Base-by-base conservation (phyloP, 2,888 invertebrate genomes). In the Pomacea canaliculata region DNA sequence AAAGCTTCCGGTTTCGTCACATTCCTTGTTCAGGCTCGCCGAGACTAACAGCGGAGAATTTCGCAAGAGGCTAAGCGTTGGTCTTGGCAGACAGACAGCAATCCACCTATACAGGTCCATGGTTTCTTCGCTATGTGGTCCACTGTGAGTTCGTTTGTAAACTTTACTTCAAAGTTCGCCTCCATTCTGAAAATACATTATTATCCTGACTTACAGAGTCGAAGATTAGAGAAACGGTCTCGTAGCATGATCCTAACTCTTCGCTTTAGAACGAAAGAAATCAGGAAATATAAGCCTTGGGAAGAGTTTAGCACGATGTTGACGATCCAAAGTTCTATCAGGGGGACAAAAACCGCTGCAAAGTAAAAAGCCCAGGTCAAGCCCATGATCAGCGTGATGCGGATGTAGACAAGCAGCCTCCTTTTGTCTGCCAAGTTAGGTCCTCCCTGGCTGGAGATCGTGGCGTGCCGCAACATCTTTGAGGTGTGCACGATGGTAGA, bases 361-460 rank as follows among this genome's bases (percentile, higher is more conserved):
- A 80, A 69, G 66, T 70, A 73, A 37, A 80, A 65, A 18, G 74
- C 23, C 79, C 79, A 80, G 23, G 63, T 73, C 8, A 76, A 49
- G 16, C 79, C 79, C 79, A 80, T 78, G 46, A 80, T 59, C 13
- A 80, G 23, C 13, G 76, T 69, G 56, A 80, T 49, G 59, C 73
- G 70, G 63, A 77, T 46, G 46, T 76, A 80, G 37, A 74, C 51
- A 18, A 73, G 60, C n/a, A 78, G 56, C 8, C 63, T 70, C 5
- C 73, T 70, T 49, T 74, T 70, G 0, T 69, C 71, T 13, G 65
- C 46, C 9, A 7, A 18, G 1, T 59, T 27, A 7, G n/a, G 23
- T 19, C 8, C 0, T 7, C 7, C 18, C 23, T 63, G n/a, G 63
- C 63, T 23, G 13, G 70, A 23, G 7, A 12, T 23, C 13, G 37